A percentile compares a stretch with the other conserved stretches of the same genome.
Conservation (phyloP, 1,140 invertebrate species). For the Calephelis virginiensis region DNA sequence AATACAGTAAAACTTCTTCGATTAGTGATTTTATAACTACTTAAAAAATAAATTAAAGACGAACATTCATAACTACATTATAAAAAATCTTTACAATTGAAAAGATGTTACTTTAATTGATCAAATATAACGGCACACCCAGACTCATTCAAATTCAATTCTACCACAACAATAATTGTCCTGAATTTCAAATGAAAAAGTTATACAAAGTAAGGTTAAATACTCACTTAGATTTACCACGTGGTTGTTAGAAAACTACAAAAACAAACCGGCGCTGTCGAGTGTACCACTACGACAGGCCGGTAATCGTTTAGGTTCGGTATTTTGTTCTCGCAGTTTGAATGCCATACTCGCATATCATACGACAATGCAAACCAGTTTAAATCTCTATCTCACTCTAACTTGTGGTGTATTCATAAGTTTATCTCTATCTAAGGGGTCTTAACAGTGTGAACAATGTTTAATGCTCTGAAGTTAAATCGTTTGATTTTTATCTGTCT, state of each 20-base stretch:
- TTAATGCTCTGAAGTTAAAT: constrained; percentile 7
- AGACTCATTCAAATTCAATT: neutral
- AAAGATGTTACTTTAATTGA: no score
- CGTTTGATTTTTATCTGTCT: neutral
- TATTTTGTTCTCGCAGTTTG: constrained; percentile 1
- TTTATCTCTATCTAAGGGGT: neutral
- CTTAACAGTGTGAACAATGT: neutral
- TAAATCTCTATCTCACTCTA: constrained; percentile 29
- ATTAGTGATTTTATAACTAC: no score
- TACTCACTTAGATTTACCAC: constrained; percentile 56
- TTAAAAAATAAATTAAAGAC: no score
- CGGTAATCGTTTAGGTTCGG: constrained; percentile 12
- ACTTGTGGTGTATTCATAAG: neutral
- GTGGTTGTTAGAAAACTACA: constrained; percentile 40
- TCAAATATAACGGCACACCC: no score
- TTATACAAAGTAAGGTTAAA: constrained; percentile 12
- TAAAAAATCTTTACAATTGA: no score
- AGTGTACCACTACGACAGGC: constrained; percentile 59
- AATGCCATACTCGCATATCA: constrained; percentile 31
- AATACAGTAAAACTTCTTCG: no score
- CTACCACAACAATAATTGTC: neutral
- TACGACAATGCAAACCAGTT: constrained; percentile 39
- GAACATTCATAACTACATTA: no score
- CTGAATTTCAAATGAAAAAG: neutral
- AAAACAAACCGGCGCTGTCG: constrained; percentile 55